Percentiles rank a stretch among this genome's conserved stretches.
Evolutionary conservation across 1,140 invertebrate species (phyloP).

Genomic region (Whitmania pigra): DNA sequence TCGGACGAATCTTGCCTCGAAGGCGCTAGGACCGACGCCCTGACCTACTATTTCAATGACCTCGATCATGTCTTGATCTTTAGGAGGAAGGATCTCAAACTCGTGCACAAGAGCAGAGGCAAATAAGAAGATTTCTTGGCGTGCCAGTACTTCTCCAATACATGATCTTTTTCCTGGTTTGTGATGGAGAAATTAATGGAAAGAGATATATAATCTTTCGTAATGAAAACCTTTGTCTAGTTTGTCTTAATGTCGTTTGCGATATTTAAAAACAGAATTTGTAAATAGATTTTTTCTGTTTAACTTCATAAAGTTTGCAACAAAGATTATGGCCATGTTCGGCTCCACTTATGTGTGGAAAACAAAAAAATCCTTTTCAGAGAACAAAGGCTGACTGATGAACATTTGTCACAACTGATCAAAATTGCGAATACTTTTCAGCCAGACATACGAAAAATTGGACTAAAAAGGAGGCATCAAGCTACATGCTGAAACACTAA

Average conservation of each 20-base stretch:
- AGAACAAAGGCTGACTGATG: no score
- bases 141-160: slow-evolving; percentile 29
- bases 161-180: slow-evolving; percentile 26
- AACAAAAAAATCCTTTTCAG: no score
- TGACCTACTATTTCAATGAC: background rate
- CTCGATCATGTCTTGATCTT: slow-evolving; percentile 5
- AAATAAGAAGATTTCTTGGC: slow-evolving; percentile 30
- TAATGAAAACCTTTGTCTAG: background rate
- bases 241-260: no score
- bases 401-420: no score
- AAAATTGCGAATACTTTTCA: no score
- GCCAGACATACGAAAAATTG: no score
- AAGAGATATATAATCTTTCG: background rate
- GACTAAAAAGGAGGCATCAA: no score
- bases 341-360: no score
- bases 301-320: background rate
- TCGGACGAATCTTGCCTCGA: background rate
- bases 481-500: no score
- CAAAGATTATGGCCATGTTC: no score
- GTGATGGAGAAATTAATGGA: background rate
- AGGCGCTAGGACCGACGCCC: background rate
- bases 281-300: no score
- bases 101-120: slow-evolving; percentile 28
- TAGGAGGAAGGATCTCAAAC: slow-evolving; percentile 24
- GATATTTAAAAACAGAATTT: no score